A percentile compares a stretch with the other conserved stretches of the same genome.
phyloP scores from a whole-genome alignment of 2,113 vertebrate genomes.

The Hyaena hyaena region DNA sequence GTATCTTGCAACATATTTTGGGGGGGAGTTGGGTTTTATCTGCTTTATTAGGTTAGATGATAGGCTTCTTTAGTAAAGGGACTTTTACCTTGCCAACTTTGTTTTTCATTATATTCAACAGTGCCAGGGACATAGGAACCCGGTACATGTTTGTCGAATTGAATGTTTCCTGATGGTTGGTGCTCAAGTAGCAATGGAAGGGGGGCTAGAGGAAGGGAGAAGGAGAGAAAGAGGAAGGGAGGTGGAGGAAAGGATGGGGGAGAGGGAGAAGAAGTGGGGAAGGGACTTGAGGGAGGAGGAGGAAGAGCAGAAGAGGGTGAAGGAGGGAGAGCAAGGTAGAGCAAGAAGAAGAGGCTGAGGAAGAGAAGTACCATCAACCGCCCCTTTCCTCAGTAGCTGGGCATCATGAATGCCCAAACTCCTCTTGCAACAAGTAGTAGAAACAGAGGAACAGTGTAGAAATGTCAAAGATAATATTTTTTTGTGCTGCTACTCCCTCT shows the following conservation, averaged over 20 bases:
- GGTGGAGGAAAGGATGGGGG: too few species aligned
- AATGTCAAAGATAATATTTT: neutral
- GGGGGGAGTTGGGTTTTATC: neutral
- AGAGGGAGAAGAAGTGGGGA: too few species aligned
- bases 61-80: neutral
- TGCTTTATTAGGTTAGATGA: neutral
- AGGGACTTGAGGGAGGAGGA: neutral
- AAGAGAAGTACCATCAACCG: neutral
- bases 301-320: too few species aligned
- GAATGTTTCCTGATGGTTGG: neutral
- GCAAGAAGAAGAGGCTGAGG: neutral
- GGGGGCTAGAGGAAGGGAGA: neutral
- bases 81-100: neutral
- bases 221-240: neutral
- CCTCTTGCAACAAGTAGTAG: neutral
- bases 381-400: neutral
- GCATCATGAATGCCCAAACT: neutral
- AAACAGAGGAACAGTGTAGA: neutral
- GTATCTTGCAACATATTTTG: neutral
- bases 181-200: too few species aligned
- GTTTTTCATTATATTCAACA: neutral
- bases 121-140: fast-evolving
- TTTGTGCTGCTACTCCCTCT: neutral
- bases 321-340: neutral
- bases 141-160: neutral